Percentiles rank a stretch among this genome's conserved stretches.
These are phyloP conservation scores for Pterostichus niger DNA, from an alignment of 2,888 invertebrate genomes.

Conservation along the genomic window DNA sequence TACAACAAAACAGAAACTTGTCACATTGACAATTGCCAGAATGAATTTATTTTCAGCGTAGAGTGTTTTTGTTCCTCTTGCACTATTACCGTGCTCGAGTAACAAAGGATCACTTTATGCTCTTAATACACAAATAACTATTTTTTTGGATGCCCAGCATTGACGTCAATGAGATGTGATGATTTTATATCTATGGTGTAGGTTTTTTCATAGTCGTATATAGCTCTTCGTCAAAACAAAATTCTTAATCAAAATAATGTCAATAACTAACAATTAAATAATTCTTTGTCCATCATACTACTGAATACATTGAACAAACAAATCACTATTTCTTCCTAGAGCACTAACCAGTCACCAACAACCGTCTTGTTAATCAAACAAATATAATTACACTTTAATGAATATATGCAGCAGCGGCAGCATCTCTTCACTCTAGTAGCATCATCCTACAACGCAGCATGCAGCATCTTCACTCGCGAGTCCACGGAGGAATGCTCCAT, in stretches of 20 bases:
- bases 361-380: slow-evolving; percentile 56
- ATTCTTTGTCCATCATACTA: slow-evolving; percentile 29
- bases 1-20: too few relatives aligned
- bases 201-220: too few relatives aligned
- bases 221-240: neutral
- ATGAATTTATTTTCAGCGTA: too few relatives aligned
- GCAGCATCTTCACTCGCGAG: too few relatives aligned
- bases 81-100: too few relatives aligned
- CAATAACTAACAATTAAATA: neutral
- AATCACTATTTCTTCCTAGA: slow-evolving; percentile 20
- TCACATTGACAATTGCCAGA: too few relatives aligned
- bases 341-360: slow-evolving; percentile 21
- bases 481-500: slow-evolving; percentile 2
- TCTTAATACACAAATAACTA: too few relatives aligned
- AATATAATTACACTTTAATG: slow-evolving; percentile 58
- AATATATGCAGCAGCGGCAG: slow-evolving; percentile 32
- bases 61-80: too few relatives aligned
- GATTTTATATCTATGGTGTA: too few relatives aligned
- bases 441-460: neutral
- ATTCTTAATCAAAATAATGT: neutral
- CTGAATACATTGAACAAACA: slow-evolving; percentile 38
- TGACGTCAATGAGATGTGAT: too few relatives aligned
- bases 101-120: too few relatives aligned
- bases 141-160: too few relatives aligned
- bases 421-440: neutral